Conservation (phyloP, 2,113 vertebrate species). For the Gyps fulvus region DNA sequence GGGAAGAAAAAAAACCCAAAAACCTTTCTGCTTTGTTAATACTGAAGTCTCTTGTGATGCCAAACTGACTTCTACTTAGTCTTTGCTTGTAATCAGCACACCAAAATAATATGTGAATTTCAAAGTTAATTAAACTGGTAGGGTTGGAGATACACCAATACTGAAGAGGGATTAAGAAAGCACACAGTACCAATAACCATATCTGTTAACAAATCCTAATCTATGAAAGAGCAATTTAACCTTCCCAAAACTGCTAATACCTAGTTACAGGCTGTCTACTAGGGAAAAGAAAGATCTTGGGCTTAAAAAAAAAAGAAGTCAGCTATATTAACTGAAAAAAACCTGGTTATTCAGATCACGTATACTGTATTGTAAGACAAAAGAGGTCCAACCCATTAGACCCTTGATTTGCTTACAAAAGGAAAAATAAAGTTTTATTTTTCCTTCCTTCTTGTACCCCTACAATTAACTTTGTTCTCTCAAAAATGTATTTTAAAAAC, state of each 20-base stretch:
- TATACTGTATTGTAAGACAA: not conserved
- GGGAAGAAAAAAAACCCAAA: not conserved
- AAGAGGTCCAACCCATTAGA: not conserved
- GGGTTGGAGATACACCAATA: constrained; percentile 52
- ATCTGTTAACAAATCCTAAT: constrained; percentile 56
- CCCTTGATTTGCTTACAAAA: not conserved
- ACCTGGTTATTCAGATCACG: not conserved
- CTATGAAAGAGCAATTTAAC: not conserved
- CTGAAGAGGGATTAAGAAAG: constrained; percentile 58
- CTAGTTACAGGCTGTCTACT: not conserved
- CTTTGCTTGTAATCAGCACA: constrained; percentile 70
- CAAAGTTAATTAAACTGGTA: constrained; percentile 68
- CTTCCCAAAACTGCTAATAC: not conserved
- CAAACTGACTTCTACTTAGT: constrained; percentile 67
- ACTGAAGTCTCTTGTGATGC: constrained; percentile 65
- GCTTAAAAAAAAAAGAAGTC: not conserved
- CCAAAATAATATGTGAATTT: constrained; percentile 70
- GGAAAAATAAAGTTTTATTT: not conserved
- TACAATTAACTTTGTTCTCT: not conserved
- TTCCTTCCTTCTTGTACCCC: not conserved
- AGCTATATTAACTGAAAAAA: not conserved
- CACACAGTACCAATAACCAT: constrained; percentile 50
- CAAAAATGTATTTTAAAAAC: not conserved
- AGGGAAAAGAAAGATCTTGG: not conserved
- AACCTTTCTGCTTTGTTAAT: constrained; percentile 66